Conservation (phyloP, 2,888 invertebrate species). For the Caenorhabditis zanzibari region DNA sequence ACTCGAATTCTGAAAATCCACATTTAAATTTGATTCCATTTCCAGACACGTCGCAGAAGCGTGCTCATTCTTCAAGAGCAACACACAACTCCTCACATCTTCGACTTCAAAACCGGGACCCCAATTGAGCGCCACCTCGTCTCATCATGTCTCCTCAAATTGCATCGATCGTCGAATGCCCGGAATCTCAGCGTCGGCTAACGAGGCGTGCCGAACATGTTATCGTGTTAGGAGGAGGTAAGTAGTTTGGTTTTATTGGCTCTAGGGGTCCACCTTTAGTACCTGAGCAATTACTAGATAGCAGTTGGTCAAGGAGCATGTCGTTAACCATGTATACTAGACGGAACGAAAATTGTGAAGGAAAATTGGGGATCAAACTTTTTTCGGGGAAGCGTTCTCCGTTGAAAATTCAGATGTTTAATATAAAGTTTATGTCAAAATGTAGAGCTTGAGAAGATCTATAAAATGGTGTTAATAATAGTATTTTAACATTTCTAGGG, state of each 20-base stretch:
- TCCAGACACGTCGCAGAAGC: conserved; percentile 85
- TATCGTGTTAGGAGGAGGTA: conserved; percentile 74
- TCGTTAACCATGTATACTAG: conserved; percentile 12
- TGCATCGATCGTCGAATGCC: conserved; percentile 70
- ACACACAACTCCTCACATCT: conserved; percentile 78
- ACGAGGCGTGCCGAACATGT: conserved; percentile 77
- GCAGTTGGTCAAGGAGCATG: conserved; percentile 24
- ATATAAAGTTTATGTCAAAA: too few relatives aligned
- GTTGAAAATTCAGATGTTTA: too few relatives aligned
- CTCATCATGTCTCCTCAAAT: conserved; percentile 55
- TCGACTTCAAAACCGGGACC: conserved; percentile 32
- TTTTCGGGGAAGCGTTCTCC: too few relatives aligned
- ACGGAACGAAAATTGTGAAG: too few relatives aligned
- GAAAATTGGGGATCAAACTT: too few relatives aligned
- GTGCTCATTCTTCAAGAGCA: conserved; percentile 83
- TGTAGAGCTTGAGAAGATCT: too few relatives aligned
- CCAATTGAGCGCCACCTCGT: conserved; percentile 6
- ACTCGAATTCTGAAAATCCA: too few relatives aligned
- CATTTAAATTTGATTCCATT: conserved; percentile 7
- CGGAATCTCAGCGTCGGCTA: conserved; percentile 61
- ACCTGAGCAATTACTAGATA: not conserved
- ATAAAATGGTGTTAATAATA: too few relatives aligned
- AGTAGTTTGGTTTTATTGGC: not conserved
- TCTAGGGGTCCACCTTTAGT: not conserved
- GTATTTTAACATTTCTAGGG: too few relatives aligned